phyloP scores from a whole-genome alignment of 2,888 invertebrate species.

The Alentia gelatinosa region DNA sequence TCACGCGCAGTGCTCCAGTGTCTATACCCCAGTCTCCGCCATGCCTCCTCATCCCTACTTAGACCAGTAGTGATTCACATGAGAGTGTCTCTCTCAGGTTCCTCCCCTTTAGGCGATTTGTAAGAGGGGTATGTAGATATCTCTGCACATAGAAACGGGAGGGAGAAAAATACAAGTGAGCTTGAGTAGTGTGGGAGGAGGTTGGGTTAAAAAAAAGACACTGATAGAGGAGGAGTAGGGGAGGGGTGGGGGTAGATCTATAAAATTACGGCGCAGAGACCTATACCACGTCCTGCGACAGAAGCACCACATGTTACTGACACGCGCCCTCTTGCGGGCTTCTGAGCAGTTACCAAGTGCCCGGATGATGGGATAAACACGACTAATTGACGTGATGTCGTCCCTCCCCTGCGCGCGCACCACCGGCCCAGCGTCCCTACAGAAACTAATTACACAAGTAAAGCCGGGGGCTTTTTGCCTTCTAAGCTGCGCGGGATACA shows the following conservation, averaged over 20 bases:
- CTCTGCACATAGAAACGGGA: too few relatives aligned
- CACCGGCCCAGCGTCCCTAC: constrained; percentile 2
- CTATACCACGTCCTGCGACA: not conserved
- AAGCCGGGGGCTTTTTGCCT: not conserved
- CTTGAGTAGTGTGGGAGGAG: too few relatives aligned
- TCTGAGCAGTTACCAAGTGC: constrained; percentile 48
- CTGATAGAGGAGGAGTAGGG: too few relatives aligned
- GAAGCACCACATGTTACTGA: constrained; percentile 37
- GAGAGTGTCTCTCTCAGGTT: too few relatives aligned
- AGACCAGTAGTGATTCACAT: not conserved
- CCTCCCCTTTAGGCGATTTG: too few relatives aligned
- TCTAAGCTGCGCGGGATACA: not conserved
- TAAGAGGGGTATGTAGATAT: too few relatives aligned
- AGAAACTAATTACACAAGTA: constrained; percentile 29
- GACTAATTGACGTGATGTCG: constrained; percentile 46
- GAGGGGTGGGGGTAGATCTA: too few relatives aligned
- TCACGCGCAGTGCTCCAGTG: not conserved
- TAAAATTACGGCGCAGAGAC: not conserved
- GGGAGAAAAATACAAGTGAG: too few relatives aligned
- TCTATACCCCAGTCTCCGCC: too few relatives aligned
- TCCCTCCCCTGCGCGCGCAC: not conserved
- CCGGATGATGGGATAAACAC: constrained; percentile 47
- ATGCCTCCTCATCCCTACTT: not conserved
- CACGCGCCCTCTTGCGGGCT: constrained; percentile 44
- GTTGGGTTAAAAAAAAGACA: too few relatives aligned